phyloP scores from a whole-genome alignment of 2,797 vertebrate genomes.

The Alca torda region DNA sequence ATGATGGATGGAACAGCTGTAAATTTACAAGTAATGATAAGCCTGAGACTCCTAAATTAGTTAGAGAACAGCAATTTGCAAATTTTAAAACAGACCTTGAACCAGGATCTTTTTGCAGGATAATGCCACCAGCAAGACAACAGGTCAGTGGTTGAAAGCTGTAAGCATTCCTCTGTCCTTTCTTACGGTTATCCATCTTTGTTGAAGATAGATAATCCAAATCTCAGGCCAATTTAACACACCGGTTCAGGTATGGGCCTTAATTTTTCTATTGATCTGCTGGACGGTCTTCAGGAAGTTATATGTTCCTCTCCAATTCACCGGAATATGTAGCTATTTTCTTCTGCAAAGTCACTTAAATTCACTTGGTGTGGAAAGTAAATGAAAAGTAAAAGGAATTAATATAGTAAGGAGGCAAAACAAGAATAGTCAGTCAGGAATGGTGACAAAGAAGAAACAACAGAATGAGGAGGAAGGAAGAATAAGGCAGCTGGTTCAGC shows the following conservation, averaged over 20 bases:
- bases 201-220: constrained; percentile 23
- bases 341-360: neutral
- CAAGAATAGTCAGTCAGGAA: neutral
- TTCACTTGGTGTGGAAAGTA: neutral
- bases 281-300: neutral
- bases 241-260: neutral
- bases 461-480: neutral
- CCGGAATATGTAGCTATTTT: neutral
- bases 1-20: constrained; percentile 71
- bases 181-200: neutral
- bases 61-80: constrained; percentile 29
- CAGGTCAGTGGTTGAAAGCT: constrained; percentile 46
- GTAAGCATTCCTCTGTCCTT: constrained; percentile 44
- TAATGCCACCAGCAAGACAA: constrained; percentile 47
- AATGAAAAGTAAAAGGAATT: neutral
- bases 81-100: constrained; percentile 64
- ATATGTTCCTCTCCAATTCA: neutral
- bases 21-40: constrained; percentile 74
- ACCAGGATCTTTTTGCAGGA: constrained; percentile 59
- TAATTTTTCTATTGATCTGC: neutral
- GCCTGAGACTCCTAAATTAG: constrained; percentile 69
- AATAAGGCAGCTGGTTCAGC: neutral
- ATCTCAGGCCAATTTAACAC: neutral
- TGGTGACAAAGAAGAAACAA: neutral
- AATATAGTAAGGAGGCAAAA: neutral